Evolutionary conservation across 2,797 vertebrate species (phyloP).

Genomic region (Coregonus sp.): DNA sequence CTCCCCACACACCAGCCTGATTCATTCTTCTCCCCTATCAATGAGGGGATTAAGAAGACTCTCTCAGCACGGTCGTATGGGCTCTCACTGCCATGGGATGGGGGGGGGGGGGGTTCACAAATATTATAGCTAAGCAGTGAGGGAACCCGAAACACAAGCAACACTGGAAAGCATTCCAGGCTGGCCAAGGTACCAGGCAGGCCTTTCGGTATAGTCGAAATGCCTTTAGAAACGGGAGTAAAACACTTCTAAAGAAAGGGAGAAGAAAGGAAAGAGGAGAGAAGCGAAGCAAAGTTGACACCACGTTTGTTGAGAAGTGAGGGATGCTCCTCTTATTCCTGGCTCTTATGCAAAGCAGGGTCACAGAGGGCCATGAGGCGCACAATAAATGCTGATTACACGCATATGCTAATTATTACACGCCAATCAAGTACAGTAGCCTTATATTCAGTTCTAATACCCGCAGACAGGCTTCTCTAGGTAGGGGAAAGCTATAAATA

Average conservation of each 20-base stretch:
- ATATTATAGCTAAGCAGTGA: slow-evolving; percentile 32
- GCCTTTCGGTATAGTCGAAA: background rate
- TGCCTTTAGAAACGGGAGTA: slow-evolving; percentile 49
- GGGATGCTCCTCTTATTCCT: slow-evolving; percentile 75
- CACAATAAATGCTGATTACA: slow-evolving; percentile 88
- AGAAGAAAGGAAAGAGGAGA: slow-evolving; percentile 65
- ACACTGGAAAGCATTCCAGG: slow-evolving; percentile 41
- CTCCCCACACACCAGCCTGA: slow-evolving; percentile 66
- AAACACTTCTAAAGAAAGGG: slow-evolving; percentile 62
- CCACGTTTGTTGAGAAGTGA: slow-evolving; percentile 72
- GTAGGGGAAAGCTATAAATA: slow-evolving; percentile 73
- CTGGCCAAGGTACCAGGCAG: slow-evolving; percentile 37
- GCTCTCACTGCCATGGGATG: slow-evolving; percentile 62
- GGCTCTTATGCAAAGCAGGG: slow-evolving; percentile 84
- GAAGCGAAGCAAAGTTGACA: slow-evolving; percentile 77
- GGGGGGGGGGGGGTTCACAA: slow-evolving; percentile 49
- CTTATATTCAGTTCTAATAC: slow-evolving; percentile 75
- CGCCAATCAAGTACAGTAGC: slow-evolving; percentile 86
- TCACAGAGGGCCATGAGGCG: slow-evolving; percentile 75
- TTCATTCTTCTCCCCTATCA: slow-evolving; percentile 79
- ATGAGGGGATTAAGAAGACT: slow-evolving; percentile 81
- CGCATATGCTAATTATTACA: slow-evolving; percentile 86
- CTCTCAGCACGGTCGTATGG: slow-evolving; percentile 67
- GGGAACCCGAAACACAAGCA: slow-evolving; percentile 30
- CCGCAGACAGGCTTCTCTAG: slow-evolving; percentile 67